These are phyloP conservation scores for Salticus scenicus DNA, from an alignment of 2,888 invertebrate species.

Conservation along the genomic window DNA sequence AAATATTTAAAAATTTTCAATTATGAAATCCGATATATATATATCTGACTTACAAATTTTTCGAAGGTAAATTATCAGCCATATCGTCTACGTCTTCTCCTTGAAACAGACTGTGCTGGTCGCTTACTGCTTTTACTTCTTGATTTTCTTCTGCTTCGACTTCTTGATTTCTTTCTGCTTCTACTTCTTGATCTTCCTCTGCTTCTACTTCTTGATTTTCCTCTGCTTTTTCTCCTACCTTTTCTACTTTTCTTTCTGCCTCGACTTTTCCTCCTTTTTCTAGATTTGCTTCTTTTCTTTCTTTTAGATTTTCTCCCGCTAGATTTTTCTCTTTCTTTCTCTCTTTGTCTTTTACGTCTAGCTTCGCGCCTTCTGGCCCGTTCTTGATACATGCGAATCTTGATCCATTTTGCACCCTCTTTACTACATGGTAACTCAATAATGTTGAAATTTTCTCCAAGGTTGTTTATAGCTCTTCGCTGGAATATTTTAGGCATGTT, in stretches of 20 bases:
- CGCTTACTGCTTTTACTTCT: too few relatives aligned
- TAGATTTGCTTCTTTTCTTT: background rate
- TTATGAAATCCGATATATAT: too few relatives aligned
- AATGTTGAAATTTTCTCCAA: background rate
- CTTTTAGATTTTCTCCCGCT: background rate
- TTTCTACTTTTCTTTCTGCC: background rate
- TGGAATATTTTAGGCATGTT: too few relatives aligned
- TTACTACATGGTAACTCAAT: conserved; percentile 16
- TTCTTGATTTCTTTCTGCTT: too few relatives aligned
- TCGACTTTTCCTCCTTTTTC: background rate
- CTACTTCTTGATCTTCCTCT: too few relatives aligned
- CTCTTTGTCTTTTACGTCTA: conserved; percentile 7
- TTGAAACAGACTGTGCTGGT: too few relatives aligned
- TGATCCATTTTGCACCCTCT: conserved; percentile 41
- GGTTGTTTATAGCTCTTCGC: too few relatives aligned
- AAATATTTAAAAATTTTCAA: too few relatives aligned
- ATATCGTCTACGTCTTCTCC: too few relatives aligned
- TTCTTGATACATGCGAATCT: conserved; percentile 44
- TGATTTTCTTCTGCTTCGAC: background rate
- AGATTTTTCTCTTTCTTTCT: background rate
- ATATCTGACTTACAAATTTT: too few relatives aligned
- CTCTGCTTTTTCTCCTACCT: background rate
- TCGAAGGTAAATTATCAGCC: too few relatives aligned
- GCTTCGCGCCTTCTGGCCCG: conserved; percentile 25
- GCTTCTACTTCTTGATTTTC: background rate